Evolutionary conservation across 2,797 vertebrate species (phyloP).

Genomic region (Rhinatrema bivittatum): DNA sequence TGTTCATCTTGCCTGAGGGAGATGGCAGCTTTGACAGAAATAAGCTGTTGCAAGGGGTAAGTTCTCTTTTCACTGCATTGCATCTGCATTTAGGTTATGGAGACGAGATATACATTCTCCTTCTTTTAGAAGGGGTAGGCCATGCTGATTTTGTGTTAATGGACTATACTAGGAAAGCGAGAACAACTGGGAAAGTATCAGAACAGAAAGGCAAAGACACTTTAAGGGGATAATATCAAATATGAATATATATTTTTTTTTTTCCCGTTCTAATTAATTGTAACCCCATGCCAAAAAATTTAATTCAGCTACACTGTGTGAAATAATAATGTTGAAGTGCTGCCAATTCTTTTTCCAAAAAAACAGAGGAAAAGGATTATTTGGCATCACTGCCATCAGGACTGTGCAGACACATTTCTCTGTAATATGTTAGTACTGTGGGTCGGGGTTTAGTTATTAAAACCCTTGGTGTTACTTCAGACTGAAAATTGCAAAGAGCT

Average conservation of each 20-base stretch:
- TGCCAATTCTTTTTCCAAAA: conserved; percentile 1
- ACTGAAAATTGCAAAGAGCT: conserved; percentile 8
- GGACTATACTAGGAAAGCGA: neutral
- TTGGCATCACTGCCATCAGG: neutral
- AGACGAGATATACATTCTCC: neutral
- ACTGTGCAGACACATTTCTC: conserved; percentile 4
- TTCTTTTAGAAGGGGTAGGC: neutral
- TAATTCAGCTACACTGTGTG: accelerated
- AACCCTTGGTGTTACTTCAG: neutral
- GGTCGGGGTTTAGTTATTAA: conserved; percentile 1
- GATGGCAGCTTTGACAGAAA: too few relatives aligned
- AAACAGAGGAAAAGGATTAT: conserved; percentile 9
- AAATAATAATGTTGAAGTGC: neutral
- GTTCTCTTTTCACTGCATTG: too few relatives aligned
- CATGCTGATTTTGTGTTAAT: neutral
- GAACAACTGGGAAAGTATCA: neutral
- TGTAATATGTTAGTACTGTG: conserved; percentile 3
- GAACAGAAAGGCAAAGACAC: neutral
- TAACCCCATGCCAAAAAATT: neutral
- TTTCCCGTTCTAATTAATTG: neutral
- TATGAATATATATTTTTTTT: too few relatives aligned
- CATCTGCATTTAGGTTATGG: neutral
- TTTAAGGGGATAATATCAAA: neutral
- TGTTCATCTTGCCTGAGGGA: too few relatives aligned
- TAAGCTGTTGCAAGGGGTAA: too few relatives aligned